phyloP scores from a whole-genome alignment of 2,888 invertebrate species.

The Herminia tarsipennalis region DNA sequence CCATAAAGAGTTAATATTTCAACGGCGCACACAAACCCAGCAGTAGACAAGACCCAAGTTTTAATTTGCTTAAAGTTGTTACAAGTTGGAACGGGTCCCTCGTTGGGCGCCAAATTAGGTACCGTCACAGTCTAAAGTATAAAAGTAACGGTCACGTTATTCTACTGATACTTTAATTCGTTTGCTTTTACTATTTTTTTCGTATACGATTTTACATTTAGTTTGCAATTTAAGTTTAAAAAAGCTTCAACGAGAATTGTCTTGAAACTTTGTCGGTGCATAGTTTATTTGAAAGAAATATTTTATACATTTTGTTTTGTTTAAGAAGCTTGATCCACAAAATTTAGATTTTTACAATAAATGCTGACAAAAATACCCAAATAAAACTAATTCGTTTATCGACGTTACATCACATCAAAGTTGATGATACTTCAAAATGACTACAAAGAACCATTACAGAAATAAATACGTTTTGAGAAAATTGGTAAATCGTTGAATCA shows the following conservation, averaged over 20 bases:
- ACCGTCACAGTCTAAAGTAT: conserved; percentile 62
- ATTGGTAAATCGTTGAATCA: too few species aligned
- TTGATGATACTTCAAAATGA: too few species aligned
- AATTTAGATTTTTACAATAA: too few species aligned
- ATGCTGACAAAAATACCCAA: too few species aligned
- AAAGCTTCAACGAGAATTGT: conserved; percentile 16
- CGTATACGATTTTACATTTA: conserved; percentile 56
- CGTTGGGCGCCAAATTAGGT: conserved; percentile 81
- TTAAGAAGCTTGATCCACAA: too few species aligned
- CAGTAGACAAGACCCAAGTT: conserved; percentile 80
- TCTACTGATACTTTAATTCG: conserved; percentile 80
- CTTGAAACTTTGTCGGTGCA: conserved; percentile 18
- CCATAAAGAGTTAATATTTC: conserved; percentile 85
- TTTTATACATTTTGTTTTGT: neutral
- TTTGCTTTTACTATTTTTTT: conserved; percentile 62
- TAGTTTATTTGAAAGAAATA: neutral
- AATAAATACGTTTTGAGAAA: too few species aligned
- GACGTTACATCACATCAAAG: too few species aligned
- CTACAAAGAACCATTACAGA: too few species aligned
- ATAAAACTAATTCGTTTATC: too few species aligned
- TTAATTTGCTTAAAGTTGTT: conserved; percentile 85
- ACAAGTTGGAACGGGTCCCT: conserved; percentile 82
- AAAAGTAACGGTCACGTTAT: conserved; percentile 61
- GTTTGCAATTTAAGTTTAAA: conserved; percentile 55
- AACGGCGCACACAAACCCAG: conserved; percentile 75